Evolutionary conservation across 1,140 invertebrate genomes (phyloP), one percentile per base, ranked within the genome.

Genomic region (Cydia fagiglandana): DNA sequence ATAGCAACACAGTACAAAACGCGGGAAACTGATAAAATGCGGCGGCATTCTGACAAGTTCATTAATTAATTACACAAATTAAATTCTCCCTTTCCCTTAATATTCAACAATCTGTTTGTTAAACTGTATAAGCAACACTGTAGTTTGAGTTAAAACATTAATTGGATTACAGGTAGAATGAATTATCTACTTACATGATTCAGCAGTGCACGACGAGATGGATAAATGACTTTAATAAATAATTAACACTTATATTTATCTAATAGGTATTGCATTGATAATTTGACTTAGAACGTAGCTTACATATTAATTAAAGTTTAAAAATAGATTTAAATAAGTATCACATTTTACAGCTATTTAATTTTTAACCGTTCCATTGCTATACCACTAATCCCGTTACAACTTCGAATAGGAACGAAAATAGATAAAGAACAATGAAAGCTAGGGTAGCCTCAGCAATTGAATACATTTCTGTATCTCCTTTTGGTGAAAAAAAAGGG

Each of bases 401-500:
- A 47, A 90, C 90, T 86, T 92, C 91, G 73, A 92, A 92, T 12
- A 92, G 80, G 73, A 92, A 92, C 61, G 91, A 91, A 76, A 92
- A 91, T 64, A 92, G 79, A 66, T 92, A 92, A 34, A 92, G 82
- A 76, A 92, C 89, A 68, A 90, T 76, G 76, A 92, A 90, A 78
- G 91, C 91, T 73, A 92, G 77, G 28, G 90, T 91, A 66, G 88
- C 91, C 79, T 92, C 91, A 76, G 91, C 91, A 75, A 92, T 86
- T 20, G 91, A 89, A 83, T 91, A 90, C 91, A 92, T 91, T 88
- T 89, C 85, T 80, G 81, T 80, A 81, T 73, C 77, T 84, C 84
- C 86, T 83, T 84, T 77, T 79, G 75, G 64, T 76, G 79, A 15
- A 76, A 76, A 83, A 82, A 82, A 82, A 78, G 73, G 64, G 76